Conservation (phyloP, 2,888 invertebrate species). For the Punctoribates punctum region DNA sequence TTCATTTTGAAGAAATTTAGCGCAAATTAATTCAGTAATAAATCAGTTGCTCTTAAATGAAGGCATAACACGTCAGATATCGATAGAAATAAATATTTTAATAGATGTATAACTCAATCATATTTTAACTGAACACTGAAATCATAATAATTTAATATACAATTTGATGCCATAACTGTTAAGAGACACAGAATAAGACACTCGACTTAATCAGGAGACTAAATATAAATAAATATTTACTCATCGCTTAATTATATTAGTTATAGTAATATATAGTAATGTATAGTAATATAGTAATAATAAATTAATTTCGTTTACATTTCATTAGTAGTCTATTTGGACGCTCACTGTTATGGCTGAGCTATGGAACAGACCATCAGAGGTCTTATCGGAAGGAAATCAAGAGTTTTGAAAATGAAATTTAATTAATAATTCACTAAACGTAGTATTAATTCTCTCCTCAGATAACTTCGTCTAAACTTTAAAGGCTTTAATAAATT, state of each 20-base stretch:
- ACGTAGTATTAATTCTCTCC: background rate
- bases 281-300: too few species aligned
- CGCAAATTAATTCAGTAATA: conserved; percentile 17
- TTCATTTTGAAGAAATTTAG: conserved; percentile 33
- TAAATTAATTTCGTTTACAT: background rate
- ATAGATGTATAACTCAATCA: too few species aligned
- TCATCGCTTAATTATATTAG: background rate
- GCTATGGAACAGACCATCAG: background rate
- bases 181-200: background rate
- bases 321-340: too few species aligned
- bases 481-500: background rate
- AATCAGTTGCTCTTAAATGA: conserved; percentile 13
- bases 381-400: background rate
- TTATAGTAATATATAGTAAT: background rate
- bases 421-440: background rate
- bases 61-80: conserved; percentile 14
- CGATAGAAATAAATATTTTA: background rate
- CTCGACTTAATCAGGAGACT: background rate
- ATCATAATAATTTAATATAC: too few species aligned
- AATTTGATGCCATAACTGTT: too few species aligned
- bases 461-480: background rate
- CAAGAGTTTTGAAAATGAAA: background rate
- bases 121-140: too few species aligned
- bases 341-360: too few species aligned
- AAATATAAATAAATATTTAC: conserved; percentile 15